Percentiles rank a stretch among this genome's conserved stretches.
Conservation (phyloP, 2,113 vertebrate genomes). For the Megaceryle maxima region DNA sequence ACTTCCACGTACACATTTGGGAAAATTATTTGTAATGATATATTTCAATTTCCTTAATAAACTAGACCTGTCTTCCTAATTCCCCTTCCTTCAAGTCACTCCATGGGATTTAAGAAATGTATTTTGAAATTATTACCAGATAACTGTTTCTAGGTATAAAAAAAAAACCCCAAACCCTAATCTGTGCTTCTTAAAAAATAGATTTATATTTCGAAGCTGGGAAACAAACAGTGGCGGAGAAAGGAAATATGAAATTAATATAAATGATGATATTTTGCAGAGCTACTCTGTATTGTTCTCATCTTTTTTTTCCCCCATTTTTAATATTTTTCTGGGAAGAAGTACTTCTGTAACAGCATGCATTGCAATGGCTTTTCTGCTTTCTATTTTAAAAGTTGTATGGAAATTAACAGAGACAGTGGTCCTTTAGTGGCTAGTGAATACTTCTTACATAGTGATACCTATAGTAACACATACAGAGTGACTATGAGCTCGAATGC, state of each 20-base stretch:
- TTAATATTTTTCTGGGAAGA: background rate
- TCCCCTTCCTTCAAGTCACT: conserved; percentile 32
- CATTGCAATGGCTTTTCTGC: background rate
- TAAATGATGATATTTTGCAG: conserved; percentile 34
- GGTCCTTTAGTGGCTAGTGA: background rate
- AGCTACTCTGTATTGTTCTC: conserved; percentile 12
- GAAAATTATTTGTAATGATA: conserved; percentile 53
- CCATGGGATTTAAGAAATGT: conserved; percentile 23
- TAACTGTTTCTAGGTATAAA: conserved; percentile 34
- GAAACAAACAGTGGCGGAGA: conserved; percentile 33
- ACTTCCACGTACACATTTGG: conserved; percentile 22
- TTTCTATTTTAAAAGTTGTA: background rate
- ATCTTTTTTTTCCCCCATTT: background rate
- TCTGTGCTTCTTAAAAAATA: background rate
- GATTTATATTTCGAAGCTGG: conserved; percentile 5
- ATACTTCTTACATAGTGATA: conserved; percentile 17
- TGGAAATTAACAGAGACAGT: background rate
- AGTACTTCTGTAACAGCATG: background rate
- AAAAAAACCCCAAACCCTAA: background rate
- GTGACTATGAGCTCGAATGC: conserved; percentile 71
- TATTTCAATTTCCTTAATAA: conserved; percentile 69
- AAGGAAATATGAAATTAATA: conserved; percentile 39
- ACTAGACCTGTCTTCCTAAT: conserved; percentile 36
- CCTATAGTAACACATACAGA: conserved; percentile 14
- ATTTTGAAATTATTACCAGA: conserved; percentile 28